Conservation (phyloP, 2,888 invertebrate genomes). For the Monochamus alternatus region DNA sequence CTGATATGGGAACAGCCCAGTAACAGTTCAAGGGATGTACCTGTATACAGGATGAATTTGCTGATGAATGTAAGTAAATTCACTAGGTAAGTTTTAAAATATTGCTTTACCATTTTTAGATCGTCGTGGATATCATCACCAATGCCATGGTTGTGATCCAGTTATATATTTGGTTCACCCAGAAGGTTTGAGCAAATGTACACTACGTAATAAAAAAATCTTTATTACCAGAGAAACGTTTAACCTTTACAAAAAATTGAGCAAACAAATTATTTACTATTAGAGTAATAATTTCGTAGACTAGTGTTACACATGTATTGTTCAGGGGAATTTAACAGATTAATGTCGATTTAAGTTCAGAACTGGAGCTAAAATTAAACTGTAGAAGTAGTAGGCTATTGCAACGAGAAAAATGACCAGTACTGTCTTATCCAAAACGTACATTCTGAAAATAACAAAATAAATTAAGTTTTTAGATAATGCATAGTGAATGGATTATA, state of each 20-base stretch:
- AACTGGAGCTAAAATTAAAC: slow-evolving; percentile 25
- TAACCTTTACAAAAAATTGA: not conserved
- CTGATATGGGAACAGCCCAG: slow-evolving; percentile 42
- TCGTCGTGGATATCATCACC: slow-evolving; percentile 36
- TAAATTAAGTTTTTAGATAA: too few relatives aligned
- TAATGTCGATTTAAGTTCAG: slow-evolving; percentile 1
- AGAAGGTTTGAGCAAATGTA: not conserved
- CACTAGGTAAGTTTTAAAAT: not conserved
- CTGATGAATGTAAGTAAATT: slow-evolving; percentile 40
- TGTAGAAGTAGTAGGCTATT: slow-evolving; percentile 74
- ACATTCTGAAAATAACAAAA: slow-evolving; percentile 81
- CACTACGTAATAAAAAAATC: not conserved
- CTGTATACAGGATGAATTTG: slow-evolving; percentile 34
- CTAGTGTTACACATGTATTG: not conserved
- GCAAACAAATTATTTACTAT: not conserved
- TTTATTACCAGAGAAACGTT: not conserved
- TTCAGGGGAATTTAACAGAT: not conserved
- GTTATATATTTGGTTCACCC: slow-evolving; percentile 37
- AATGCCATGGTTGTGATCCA: slow-evolving; percentile 47
- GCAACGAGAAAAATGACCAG: slow-evolving; percentile 79
- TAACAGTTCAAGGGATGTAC: slow-evolving; percentile 29
- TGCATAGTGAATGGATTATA: too few relatives aligned
- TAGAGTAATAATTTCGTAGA: not conserved
- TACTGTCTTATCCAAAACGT: slow-evolving; percentile 84
- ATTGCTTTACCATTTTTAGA: slow-evolving; percentile 38